Evolutionary conservation across 2,888 invertebrate species (phyloP), one percentile per base, ranked within the genome.

Genomic region (Stenodera caucasica): DNA sequence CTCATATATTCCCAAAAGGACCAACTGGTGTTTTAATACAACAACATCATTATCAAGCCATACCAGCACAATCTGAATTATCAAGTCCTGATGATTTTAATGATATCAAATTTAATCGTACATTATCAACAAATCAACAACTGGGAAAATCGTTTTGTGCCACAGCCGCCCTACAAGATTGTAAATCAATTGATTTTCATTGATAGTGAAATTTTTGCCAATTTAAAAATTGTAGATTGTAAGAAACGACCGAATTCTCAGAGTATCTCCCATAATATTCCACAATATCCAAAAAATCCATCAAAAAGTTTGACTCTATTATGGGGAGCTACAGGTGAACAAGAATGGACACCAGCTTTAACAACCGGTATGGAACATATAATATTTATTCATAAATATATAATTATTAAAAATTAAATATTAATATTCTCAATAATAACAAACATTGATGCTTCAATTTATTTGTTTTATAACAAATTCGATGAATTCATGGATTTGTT

Each of bases 1-100:
- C 97, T 0, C 98, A 99, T 80, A 98, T 98, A 72, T 99, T 99
- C 80, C 98, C 98, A 2, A 93, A 94, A 84, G 93, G 93, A 51
- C 94, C 94, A 6, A 92, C 92, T 0, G 95, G 95, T 5, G 92
- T 94, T 15, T 81, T 95, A 49, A 95, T 96, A 71, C 95, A 96
- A 74, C 95, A 95, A 77, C 95, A 96, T 83, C 95, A 95, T 78
- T 94, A 94, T 78, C 94, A 94, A 81, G 93, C 92, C 2, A 84
- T 92, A 7, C 92, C 92, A 0, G 83, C 90, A 0, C 84, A 85
- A 57, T 58, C 70, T 1, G 72, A 73, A 50, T 62, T 54, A 9
- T 54, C 67, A 5, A 52, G 8, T 14, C 35, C 23, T 32, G 53
- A 56, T 21, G 59, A 60, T 55, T 35, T 53, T 8, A 58, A 70